These are phyloP conservation scores for Tetropium fuscum DNA, from an alignment of 2,888 invertebrate species.

Conservation along the genomic window DNA sequence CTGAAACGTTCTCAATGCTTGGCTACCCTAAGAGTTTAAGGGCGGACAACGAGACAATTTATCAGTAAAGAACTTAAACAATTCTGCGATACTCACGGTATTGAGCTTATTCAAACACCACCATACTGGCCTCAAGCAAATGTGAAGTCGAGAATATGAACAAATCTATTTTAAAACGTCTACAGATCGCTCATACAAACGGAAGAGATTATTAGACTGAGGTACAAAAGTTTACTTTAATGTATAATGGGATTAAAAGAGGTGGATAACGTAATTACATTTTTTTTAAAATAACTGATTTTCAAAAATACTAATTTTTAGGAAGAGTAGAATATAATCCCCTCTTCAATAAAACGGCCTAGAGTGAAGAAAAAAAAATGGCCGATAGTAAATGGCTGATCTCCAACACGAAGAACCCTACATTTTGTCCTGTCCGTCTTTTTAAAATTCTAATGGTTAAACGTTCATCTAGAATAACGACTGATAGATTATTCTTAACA, in stretches of 20 bases:
- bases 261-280: no score
- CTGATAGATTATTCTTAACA: no score
- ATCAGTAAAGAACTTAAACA: conserved; percentile 35
- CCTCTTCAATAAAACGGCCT: no score
- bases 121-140: conserved; percentile 47
- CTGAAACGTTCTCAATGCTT: conserved; percentile 29
- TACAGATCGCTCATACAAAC: conserved; percentile 31
- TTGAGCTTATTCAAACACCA: conserved; percentile 31
- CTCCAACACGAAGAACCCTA: no score
- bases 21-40: conserved; percentile 32
- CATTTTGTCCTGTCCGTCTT: no score
- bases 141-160: conserved; percentile 52
- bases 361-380: no score
- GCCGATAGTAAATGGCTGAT: no score
- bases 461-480: no score
- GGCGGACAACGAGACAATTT: conserved; percentile 39
- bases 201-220: conserved; percentile 34
- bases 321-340: no score
- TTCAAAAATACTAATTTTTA: no score
- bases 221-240: conserved; percentile 40
- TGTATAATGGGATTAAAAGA: conserved; percentile 53
- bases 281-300: no score
- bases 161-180: conserved; percentile 45
- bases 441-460: no score
- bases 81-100: conserved; percentile 29